Evolutionary conservation across 2,797 vertebrate genomes (phyloP), one percentile per base, ranked within the genome.

Genomic region (Hybognathus amarus): DNA sequence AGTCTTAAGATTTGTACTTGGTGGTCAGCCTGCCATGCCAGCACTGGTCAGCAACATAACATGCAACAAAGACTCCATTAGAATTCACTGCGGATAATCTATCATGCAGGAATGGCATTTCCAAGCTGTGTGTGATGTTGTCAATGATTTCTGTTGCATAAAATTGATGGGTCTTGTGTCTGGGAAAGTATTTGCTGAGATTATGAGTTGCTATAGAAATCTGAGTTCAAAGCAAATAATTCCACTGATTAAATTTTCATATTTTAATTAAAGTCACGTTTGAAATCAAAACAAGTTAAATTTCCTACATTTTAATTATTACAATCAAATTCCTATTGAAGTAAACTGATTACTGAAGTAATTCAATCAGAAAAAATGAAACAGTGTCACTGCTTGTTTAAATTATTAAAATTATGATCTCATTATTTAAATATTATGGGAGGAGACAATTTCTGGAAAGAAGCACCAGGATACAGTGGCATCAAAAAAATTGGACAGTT

Each of bases 231-330:
- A 86, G 84, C 77, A 82, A 89, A 88, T 86, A 63, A 78, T 89
- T 88, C 66, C 54, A 86, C 77, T 80, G 79, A 90, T 88, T 89
- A 88, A 83, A 89, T 88, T 87, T 85, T 80, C 84, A 85, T 83
- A 42, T 74, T 89, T 89, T 90, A 87, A 90, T 91, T 89, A 88
- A 84, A 86, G 79, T 85, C 84, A 80, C 83, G 80, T 89, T 90
- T 82, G 50, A 87, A 87, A 85, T 84, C 82, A 87, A 87, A 89
- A 88, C 85, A 89, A 85, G 82, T 80, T 73, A 42, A 74, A 68
- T 87, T 81, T 83, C 68, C 47, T 81, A 75, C 45, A 81, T 87
- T 88, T 88, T 85, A 89, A 88, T 89, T 90, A 84, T 89, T 88
- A 45, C 70, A 85, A 87, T 87, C 74, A 82, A 85, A 90, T 88